Percentiles rank a stretch among this genome's conserved stretches.
Conservation (phyloP, 2,797 vertebrate species). For the Phoebastria nigripes region DNA sequence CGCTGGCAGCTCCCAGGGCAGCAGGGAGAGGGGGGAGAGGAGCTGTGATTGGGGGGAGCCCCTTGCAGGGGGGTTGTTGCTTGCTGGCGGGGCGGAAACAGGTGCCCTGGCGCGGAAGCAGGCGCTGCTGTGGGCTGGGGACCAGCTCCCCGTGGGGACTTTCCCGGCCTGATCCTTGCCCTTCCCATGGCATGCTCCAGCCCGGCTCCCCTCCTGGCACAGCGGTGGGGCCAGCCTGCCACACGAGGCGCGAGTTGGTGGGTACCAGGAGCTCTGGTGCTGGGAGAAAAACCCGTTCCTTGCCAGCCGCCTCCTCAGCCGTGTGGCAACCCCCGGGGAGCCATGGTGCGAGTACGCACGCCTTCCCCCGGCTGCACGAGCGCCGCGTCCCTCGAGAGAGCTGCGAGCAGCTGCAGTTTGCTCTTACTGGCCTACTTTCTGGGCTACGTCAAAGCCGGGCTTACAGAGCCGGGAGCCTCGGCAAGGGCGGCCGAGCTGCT, state of each 20-base stretch:
- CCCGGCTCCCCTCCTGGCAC: not conserved
- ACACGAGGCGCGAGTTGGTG: fast-evolving
- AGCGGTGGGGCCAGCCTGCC: not conserved
- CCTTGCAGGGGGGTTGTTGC: no score
- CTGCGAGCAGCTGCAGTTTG: conserved; percentile 1
- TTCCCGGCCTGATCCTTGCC: not conserved
- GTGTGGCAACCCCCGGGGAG: not conserved
- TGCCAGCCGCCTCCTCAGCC: not conserved
- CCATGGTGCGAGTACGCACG: not conserved
- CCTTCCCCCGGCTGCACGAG: not conserved
- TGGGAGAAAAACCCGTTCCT: not conserved
- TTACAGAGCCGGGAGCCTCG: not conserved
- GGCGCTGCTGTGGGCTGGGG: not conserved
- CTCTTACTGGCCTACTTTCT: conserved; percentile 55
- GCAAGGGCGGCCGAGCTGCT: not conserved
- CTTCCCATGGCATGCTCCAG: not conserved
- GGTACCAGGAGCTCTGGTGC: not conserved
- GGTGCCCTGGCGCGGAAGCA: no score
- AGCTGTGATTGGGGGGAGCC: not conserved
- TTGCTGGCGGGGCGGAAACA: fast-evolving
- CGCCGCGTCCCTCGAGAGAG: not conserved
- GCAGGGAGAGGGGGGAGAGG: not conserved
- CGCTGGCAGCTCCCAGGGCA: not conserved
- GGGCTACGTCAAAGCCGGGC: conserved; percentile 51
- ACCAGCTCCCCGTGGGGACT: not conserved